These are phyloP conservation scores for Falco novaeseelandiae DNA, from an alignment of 2,797 vertebrate genomes.

Conservation along the genomic window DNA sequence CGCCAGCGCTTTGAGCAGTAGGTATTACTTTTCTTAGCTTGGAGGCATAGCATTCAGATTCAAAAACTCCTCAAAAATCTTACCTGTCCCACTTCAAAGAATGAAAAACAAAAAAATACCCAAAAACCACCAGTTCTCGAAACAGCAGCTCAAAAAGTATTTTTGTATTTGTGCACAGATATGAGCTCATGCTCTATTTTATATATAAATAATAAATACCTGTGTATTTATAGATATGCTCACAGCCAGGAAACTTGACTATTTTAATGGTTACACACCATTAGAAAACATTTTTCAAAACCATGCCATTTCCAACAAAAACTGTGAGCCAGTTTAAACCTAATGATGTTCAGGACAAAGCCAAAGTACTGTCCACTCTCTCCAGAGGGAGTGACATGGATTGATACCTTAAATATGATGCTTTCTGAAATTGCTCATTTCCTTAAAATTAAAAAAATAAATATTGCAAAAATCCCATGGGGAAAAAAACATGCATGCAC, in stretches of 20 bases:
- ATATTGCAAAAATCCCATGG: neutral
- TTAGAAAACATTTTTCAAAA: neutral
- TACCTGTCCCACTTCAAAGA: neutral
- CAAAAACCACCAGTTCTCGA: neutral
- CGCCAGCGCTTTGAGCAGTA: accelerated
- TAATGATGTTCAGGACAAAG: neutral
- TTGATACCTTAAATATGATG: neutral
- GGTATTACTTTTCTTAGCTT: neutral
- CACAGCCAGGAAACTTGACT: neutral
- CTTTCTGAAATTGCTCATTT: neutral
- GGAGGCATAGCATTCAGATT: neutral
- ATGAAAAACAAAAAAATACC: neutral
- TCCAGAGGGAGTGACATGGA: neutral
- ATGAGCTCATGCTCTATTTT: neutral
- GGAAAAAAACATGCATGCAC: accelerated
- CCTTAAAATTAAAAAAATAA: neutral
- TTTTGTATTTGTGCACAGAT: neutral
- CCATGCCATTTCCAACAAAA: accelerated
- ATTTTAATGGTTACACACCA: neutral
- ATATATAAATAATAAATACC: neutral
- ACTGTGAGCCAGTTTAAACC: neutral
- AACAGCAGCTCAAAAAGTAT: neutral
- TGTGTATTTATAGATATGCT: neutral
- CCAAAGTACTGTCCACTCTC: neutral
- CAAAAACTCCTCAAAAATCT: neutral